Base-by-base conservation (phyloP, 2,888 invertebrate genomes). In the Tineola bisselliella region DNA sequence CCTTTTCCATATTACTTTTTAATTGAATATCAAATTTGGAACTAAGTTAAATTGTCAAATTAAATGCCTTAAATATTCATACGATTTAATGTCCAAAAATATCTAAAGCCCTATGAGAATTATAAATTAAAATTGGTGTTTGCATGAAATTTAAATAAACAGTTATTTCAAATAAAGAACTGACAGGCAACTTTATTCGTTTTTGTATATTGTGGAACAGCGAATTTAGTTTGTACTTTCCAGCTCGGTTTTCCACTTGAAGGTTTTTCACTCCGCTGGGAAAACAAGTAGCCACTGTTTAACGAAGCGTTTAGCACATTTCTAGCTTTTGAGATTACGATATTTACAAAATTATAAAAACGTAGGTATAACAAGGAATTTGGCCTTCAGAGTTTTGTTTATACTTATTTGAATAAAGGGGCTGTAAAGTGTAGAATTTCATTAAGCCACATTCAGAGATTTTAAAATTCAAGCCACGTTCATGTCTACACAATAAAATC, bases 401-500 rank as follows among this genome's bases (percentile, higher is more conserved):
- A 12, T 38, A n/a, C 25, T 12, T 8, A 44, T 25, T 60, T 44
- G 44, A 62, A 60, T 62, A 60, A 60, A 31, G 30, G 52, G 62
- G 31, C 61, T 57, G 63, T 64, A 60, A 62, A 64, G 38, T 38
- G 3, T 57, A 38, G 38, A 58, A 70, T 70, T 70, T 73, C 69
- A 73, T 74, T 71, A 70, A 63, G 63, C 63, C 63, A 64, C 65
- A 68, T 66, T 62, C 54, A 64, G 65, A 67, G 66, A 70, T 72
- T 76, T 75, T 70, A 71, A 77, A 75, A 81, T 79, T 80, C 80
- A 67, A 63, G 62, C 63, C 66, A 65, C 72, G 74, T 73, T 68
- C 64, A 63, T 65, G 64, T 65, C 70, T 69, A 75, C 71, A 71
- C 75, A 80, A 79, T 79, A 78, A 79, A 80, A 78, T 80, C 79